phyloP scores from a whole-genome alignment of 2,113 vertebrate species.

The Otus sunia region DNA sequence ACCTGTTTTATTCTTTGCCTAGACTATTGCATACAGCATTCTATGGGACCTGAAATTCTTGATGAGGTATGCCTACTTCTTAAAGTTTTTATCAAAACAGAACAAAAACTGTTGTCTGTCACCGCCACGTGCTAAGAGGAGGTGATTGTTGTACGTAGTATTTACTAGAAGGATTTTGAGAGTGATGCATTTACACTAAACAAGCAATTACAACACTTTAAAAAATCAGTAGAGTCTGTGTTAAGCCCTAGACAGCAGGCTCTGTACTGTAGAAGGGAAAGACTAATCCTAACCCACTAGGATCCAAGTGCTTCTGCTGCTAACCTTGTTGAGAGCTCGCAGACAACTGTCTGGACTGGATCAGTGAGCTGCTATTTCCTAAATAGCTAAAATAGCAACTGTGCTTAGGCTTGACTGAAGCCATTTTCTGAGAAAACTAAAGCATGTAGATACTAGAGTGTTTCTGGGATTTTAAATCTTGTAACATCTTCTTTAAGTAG shows the following conservation, averaged over 20 bases:
- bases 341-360: not conserved
- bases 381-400: not conserved
- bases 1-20: constrained; percentile 28
- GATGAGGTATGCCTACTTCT: constrained; percentile 87
- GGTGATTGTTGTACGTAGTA: not conserved
- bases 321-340: not conserved
- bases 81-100: not conserved
- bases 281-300: not conserved
- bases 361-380: not conserved
- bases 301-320: not conserved
- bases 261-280: not conserved
- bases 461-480: not conserved
- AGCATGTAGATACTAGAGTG: not conserved
- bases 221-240: not conserved
- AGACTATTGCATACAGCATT: constrained; percentile 99
- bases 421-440: not conserved
- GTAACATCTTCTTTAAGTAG: not conserved
- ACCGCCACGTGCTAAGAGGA: not conserved
- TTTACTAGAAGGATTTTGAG: not conserved
- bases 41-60: constrained; percentile 98
- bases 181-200: not conserved
- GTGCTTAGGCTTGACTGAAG: not conserved
- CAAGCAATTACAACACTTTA: not conserved
- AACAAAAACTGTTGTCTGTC: not conserved
- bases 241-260: not conserved